Base-by-base conservation (phyloP, 2,797 vertebrate genomes). In the Argyrosomus regius region DNA sequence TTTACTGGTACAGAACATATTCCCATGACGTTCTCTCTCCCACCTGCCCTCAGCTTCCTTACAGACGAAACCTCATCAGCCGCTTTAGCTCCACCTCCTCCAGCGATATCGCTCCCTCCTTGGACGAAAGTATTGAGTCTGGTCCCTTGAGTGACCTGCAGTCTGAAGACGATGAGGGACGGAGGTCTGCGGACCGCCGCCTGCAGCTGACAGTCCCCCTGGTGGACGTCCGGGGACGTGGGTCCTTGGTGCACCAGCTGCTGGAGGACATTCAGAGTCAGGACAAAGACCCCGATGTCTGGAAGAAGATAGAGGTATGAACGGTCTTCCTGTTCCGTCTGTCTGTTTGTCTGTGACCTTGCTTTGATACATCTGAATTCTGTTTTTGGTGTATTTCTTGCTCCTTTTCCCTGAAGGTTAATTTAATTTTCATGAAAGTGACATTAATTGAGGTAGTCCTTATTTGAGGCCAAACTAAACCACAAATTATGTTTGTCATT, bases 281-380 rank as follows among this genome's bases (percentile, higher is more conserved):
- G 73, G 95, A 98, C 64, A 96, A 96, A 83, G 96, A 98, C 88
- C 95, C 96, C 28, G 91, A 94, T 17, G 87, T 99, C 84, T 99
- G 98, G 98, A 95, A 90, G 88, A 98, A 97, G 94, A 97, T 99
- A 45, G 98, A 99, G 98, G 98, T 99, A 94, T 0, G 62, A 18
- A 63, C 45, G 0, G 1, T 1, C 18, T 10, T 45, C 43, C 43
- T 45, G 35, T 1, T 1, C 14, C 49, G 14, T 56, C 46, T 28
- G 3, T 52, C 66, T 66, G 26, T 54, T 41, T 63, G 43, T 28
- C 28, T 43, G 12, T 24, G 18, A 54, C 35, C 12, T 9, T 43
- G 18, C 20, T 56, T 13, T 26, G 1, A 16, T 4, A 11, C 49
- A 12, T 63, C 14, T 56, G 7, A 41, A 20, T 49, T 50, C 28